Percentiles rank a stretch among this genome's conserved stretches.
Evolutionary conservation across 2,888 invertebrate species (phyloP).

Genomic region (Nesidiocoris tenuis): DNA sequence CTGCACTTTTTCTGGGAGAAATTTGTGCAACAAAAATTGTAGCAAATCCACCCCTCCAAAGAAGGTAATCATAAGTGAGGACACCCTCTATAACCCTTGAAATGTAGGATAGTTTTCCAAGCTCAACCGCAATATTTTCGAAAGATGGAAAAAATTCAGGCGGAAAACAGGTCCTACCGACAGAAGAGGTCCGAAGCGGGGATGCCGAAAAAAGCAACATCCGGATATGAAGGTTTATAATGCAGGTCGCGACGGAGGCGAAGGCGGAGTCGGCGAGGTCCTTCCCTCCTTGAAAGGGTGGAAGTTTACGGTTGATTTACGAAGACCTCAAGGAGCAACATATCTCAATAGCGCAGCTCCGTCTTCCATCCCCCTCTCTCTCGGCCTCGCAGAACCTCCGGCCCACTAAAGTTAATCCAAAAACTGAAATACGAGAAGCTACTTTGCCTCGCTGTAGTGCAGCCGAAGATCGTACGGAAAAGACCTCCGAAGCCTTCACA

Average conservation of each 20-base stretch:
- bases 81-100: too few species aligned
- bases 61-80: too few species aligned
- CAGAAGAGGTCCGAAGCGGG: neutral
- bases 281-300: conserved; percentile 11
- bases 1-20: too few species aligned
- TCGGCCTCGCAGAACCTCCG: neutral
- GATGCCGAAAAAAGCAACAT: neutral
- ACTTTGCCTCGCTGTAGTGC: neutral
- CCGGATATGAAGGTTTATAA: neutral
- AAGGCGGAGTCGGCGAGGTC: neutral
- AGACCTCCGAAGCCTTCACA: neutral
- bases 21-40: too few species aligned
- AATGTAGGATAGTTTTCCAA: too few species aligned
- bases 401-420: conserved; percentile 9
- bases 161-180: neutral
- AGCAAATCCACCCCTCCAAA: too few species aligned
- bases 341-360: conserved; percentile 31
- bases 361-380: neutral
- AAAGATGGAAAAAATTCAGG: too few species aligned
- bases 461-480: neutral
- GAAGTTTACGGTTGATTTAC: conserved; percentile 26
- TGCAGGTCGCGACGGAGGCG: neutral
- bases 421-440: conserved; percentile 37
- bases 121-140: too few species aligned
- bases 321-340: conserved; percentile 35